Percentiles rank a stretch among this genome's conserved stretches.
These are phyloP conservation scores for Atta cephalotes DNA, from an alignment of 1,140 invertebrate species.

Conservation along the genomic window DNA sequence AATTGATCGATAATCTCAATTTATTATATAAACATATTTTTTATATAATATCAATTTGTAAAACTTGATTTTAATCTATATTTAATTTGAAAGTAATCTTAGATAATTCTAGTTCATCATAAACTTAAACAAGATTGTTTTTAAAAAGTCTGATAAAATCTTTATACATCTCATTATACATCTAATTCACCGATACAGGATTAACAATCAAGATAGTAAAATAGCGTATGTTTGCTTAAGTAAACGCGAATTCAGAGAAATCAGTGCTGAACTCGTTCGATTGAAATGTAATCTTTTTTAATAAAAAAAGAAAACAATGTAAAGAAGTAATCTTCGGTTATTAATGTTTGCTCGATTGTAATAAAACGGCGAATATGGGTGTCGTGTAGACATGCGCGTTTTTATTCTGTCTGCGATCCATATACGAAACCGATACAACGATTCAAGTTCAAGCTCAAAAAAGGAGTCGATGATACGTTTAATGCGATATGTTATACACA, in stretches of 20 bases:
- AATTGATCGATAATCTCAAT: not conserved
- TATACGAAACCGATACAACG: not conserved
- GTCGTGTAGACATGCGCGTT: slow-evolving; percentile 22
- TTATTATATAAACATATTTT: not conserved
- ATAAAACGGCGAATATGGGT: not conserved
- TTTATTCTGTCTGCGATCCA: not conserved
- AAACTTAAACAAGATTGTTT: not conserved
- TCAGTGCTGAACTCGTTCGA: not conserved
- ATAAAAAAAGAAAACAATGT: not conserved
- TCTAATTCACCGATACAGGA: not conserved
- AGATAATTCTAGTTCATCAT: not conserved
- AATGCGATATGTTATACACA: slow-evolving; percentile 59
- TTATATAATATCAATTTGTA: not conserved
- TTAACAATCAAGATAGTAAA: not conserved
- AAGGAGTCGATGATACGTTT: not conserved
- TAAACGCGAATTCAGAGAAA: not conserved
- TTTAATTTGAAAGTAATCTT: not conserved
- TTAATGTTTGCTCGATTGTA: not conserved
- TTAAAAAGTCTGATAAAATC: not conserved
- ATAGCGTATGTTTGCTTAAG: not conserved
- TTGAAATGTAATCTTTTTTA: not conserved
- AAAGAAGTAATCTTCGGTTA: not conserved
- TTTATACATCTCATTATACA: not conserved
- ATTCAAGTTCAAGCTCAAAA: slow-evolving; percentile 52
- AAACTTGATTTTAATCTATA: not conserved